A percentile compares a stretch with the other conserved stretches of the same genome.
phyloP scores from a whole-genome alignment of 2,113 vertebrate species.

The Euleptes europaea region DNA sequence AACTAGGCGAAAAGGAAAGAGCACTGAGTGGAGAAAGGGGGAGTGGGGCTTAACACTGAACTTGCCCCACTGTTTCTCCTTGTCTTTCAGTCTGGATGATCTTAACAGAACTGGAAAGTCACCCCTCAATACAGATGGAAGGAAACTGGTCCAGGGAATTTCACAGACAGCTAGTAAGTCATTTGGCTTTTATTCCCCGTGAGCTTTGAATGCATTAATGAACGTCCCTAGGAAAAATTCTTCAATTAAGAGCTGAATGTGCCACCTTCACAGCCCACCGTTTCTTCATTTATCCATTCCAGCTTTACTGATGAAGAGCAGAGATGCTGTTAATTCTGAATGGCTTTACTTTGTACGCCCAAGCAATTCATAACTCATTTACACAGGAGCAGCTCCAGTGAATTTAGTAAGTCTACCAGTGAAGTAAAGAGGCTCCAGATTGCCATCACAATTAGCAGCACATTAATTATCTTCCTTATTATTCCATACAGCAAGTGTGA shows the following conservation, averaged over 20 bases:
- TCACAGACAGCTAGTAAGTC: not conserved
- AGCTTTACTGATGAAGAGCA: not conserved
- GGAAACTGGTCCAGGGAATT: not conserved
- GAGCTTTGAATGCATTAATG: not conserved
- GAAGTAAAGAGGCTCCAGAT: not conserved
- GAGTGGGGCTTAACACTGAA: not conserved
- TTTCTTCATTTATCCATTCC: not conserved
- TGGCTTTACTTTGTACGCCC: not conserved
- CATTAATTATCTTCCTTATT: not conserved
- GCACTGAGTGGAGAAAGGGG: not conserved
- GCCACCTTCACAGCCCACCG: not conserved
- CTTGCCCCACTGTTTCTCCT: not conserved
- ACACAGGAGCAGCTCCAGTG: not conserved
- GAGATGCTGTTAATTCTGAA: not conserved
- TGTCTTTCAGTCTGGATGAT: not conserved
- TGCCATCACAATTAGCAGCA: not conserved
- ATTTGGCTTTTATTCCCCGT: not conserved
- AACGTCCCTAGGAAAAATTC: not conserved
- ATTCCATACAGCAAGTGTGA: constrained; percentile 11
- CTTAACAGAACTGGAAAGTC: not conserved
- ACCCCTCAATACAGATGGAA: not conserved
- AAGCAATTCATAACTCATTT: not conserved
- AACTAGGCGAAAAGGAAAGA: not conserved
- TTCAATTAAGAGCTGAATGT: constrained; percentile 5
- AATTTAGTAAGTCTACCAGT: not conserved